Base-by-base conservation (phyloP, 2,797 vertebrate species). In the Tachyglossus aculeatus region DNA sequence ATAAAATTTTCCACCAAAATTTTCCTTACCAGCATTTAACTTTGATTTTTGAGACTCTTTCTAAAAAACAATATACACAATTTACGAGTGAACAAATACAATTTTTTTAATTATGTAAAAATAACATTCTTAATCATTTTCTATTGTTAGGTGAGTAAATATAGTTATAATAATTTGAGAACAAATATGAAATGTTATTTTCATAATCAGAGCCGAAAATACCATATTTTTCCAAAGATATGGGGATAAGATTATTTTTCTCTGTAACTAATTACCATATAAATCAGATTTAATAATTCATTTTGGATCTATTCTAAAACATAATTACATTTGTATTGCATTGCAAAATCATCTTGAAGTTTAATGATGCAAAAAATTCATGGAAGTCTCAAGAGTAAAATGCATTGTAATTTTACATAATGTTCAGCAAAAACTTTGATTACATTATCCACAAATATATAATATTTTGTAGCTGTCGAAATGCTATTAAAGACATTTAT, bases 291-390 rank as follows among this genome's bases (percentile, higher is more conserved):
- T 54, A 71, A 36, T 71, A 58, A 57, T 67, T 60, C 56, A 67
- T 37, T 60, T 79, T 71, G 43, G n/a, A 37, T 68, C 19, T 69
- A 31, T 63, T 62, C 13, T 2, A 15, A 19, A 1, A 60, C 70
- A 69, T 59, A 76, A 71, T 60, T 63, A 31, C 13, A 76, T 66
- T 54, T 63, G 19, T 43, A 50, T 57, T 15, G 53, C 61, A 68
- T 44, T 43, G 61, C 14, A 47, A 65, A 44, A 51, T 7, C 31
- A 52, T 61, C 11, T 51, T 51, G 9, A 74, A 66, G 38, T 66
- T 71, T 45, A 76, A 32, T 56, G 19, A 6, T 51, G 19, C 25
- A 63, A 71, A 47, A 71, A 78, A 60, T 22, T 47, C 9, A 29
- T 51, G 75, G 43, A 8, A 67, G 43, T 21, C 33, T 65, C 16